Evolutionary conservation across 2,113 vertebrate species (phyloP).

Genomic region (Ellobius talpinus): DNA sequence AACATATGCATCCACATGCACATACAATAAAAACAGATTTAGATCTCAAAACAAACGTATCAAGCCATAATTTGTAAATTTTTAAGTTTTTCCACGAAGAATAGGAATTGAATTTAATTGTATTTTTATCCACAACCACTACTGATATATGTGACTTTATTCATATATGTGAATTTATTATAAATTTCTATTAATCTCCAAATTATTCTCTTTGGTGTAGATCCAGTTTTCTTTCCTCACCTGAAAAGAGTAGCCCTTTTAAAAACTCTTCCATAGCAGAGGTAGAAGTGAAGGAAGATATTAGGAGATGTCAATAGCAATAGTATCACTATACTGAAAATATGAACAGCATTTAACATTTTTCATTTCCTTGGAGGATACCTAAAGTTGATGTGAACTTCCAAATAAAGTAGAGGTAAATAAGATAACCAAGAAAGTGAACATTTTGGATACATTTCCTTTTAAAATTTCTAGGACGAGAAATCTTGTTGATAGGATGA

Average conservation of each 20-base stretch:
- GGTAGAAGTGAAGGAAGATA: background rate
- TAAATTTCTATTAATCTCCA: background rate
- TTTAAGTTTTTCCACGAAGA: background rate
- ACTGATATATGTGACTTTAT: background rate
- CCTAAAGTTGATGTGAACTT: background rate
- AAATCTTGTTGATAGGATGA: background rate
- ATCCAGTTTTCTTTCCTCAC: background rate
- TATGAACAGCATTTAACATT: background rate
- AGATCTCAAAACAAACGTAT: background rate
- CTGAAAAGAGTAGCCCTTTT: background rate
- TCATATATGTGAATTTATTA: background rate
- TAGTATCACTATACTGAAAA: conserved; percentile 12
- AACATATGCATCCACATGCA: background rate
- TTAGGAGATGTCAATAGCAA: background rate
- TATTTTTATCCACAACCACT: conserved; percentile 27
- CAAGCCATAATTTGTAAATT: conserved; percentile 18
- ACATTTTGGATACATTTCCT: background rate
- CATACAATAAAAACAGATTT: conserved; percentile 11
- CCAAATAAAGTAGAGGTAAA: background rate
- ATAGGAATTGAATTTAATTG: conserved; percentile 15
- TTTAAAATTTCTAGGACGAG: background rate
- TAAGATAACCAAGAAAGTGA: background rate
- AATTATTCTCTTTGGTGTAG: background rate
- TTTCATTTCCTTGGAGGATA: conserved; percentile 35
- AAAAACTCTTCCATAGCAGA: background rate